Evolutionary conservation across 2,888 invertebrate species (phyloP).

Genomic region (Orthosia incerta): DNA sequence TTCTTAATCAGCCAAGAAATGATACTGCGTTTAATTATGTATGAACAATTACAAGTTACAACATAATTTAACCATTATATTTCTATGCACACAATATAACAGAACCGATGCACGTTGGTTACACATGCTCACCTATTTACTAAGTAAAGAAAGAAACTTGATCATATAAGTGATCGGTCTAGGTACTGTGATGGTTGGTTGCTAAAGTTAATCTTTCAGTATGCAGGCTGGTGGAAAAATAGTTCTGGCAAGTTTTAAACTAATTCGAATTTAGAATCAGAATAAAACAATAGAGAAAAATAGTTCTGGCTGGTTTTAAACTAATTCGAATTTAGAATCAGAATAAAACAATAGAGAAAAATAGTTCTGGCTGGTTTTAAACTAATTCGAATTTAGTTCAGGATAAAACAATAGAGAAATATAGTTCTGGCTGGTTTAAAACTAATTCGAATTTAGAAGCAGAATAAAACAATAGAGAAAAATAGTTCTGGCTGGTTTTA

Average conservation of each 20-base stretch:
- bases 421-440: not conserved
- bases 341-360: not conserved
- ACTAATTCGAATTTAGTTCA: not conserved
- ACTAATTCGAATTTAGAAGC: not conserved
- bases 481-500: not conserved
- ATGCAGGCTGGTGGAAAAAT: not conserved
- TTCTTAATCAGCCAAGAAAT: constrained; percentile 2
- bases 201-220: not conserved
- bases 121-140: constrained; percentile 6
- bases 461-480: not conserved
- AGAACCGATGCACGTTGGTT: not conserved
- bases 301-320: too few relatives aligned
- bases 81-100: constrained; percentile 20
- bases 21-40: constrained; percentile 15
- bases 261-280: too few relatives aligned
- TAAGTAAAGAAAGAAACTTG: constrained; percentile 30
- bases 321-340: not conserved
- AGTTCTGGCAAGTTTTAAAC: not conserved
- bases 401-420: not conserved
- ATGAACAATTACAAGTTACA: constrained; percentile 18
- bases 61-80: constrained; percentile 24
- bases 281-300: too few relatives aligned
- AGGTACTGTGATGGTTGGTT: not conserved
- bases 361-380: not conserved
- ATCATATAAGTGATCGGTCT: not conserved